These are phyloP conservation scores for Dilophus febrilis DNA, from an alignment of 2,888 invertebrate genomes.

Conservation along the genomic window DNA sequence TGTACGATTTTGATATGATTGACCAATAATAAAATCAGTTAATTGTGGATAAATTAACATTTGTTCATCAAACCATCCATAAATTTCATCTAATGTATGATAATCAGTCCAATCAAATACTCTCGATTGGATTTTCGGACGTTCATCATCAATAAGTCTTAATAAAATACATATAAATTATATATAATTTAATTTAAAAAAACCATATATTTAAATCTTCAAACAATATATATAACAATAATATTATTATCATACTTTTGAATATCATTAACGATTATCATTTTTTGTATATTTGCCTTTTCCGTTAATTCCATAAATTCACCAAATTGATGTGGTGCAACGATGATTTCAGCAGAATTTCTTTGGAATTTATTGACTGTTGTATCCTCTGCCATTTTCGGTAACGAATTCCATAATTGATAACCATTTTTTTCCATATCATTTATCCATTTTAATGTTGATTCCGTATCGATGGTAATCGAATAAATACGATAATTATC, in stretches of 20 bases:
- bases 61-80: conserved; percentile 33
- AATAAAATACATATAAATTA: too few species aligned
- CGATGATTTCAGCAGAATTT: conserved; percentile 35
- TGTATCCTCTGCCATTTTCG: too few species aligned
- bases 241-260: conserved; percentile 18
- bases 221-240: background rate
- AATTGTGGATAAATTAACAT: conserved; percentile 29
- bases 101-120: conserved; percentile 18
- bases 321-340: conserved; percentile 21
- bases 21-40: conserved; percentile 29
- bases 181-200: background rate
- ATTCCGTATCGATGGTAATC: background rate
- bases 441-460: background rate
- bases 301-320: conserved; percentile 18
- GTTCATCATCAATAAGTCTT: conserved; percentile 24
- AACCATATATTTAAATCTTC: background rate
- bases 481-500: conserved; percentile 5
- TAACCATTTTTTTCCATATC: conserved; percentile 4
- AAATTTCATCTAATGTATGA: conserved; percentile 22
- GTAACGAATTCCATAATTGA: conserved; percentile 11
- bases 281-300: conserved; percentile 13
- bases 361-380: too few species aligned
- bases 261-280: conserved; percentile 22
- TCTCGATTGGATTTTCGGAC: conserved; percentile 12
- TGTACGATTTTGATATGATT: conserved; percentile 30